Evolutionary conservation across 1,140 invertebrate genomes (phyloP).

Genomic region (Triops longicaudatus): DNA sequence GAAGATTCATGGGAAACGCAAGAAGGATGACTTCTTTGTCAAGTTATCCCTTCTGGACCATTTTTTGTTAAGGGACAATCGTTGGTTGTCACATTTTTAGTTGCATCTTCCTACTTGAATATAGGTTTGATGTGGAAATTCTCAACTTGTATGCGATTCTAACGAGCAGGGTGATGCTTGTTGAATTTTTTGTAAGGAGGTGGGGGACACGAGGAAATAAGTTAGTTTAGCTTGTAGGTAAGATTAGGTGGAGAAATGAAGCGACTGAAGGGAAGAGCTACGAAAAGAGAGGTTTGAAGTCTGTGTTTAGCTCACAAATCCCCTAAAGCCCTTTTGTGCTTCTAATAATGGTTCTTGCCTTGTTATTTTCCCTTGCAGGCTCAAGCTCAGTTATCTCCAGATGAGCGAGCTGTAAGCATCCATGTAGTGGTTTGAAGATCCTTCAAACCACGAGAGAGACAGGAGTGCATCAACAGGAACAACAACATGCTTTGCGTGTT

Average conservation of each 20-base stretch:
- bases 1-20: no score
- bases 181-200: no score
- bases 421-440: conserved; percentile 24
- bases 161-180: no score
- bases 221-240: not conserved
- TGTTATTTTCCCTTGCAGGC: conserved; percentile 31
- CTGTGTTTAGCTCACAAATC: conserved; percentile 28
- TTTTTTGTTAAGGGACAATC: no score
- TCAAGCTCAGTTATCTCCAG: conserved; percentile 27
- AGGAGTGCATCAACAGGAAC: no score
- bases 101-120: no score
- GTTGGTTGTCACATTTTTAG: no score
- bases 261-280: conserved; percentile 13
- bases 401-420: not conserved
- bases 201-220: not conserved
- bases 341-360: conserved; percentile 33
- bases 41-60: no score
- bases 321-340: conserved; percentile 27
- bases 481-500: not conserved
- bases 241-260: not conserved
- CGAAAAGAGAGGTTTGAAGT: conserved; percentile 19
- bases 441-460: no score
- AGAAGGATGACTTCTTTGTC: no score
- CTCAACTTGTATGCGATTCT: no score
- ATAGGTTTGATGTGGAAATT: no score